A percentile compares a stretch with the other conserved stretches of the same genome.
Evolutionary conservation across 2,888 invertebrate species (phyloP).

Genomic region (Myopa testacea): DNA sequence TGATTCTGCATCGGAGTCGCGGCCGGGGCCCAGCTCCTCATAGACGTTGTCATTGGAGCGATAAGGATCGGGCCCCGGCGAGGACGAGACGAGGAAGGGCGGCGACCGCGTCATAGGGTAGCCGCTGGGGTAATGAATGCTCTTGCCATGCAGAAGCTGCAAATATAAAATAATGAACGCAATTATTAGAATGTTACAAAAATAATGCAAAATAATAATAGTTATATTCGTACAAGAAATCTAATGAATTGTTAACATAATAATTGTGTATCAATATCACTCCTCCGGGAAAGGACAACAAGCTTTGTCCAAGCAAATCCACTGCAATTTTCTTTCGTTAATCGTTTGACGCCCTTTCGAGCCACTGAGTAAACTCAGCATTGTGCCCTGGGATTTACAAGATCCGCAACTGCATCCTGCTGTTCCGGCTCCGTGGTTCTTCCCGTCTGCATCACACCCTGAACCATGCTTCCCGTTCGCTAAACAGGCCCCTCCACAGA

Average conservation of each 20-base stretch:
- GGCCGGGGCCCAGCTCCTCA: slow-evolving; percentile 79
- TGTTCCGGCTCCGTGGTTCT: background rate
- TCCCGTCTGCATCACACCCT: background rate
- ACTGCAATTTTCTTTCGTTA: too few species aligned
- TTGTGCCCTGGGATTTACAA: background rate
- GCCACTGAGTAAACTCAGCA: too few species aligned
- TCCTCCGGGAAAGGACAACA: too few species aligned
- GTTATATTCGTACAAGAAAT: background rate
- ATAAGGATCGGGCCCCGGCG: slow-evolving; percentile 77
- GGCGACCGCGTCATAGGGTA: slow-evolving; percentile 72
- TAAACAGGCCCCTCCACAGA: background rate
- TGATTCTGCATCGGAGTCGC: slow-evolving; percentile 74
- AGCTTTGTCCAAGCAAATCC: too few species aligned
- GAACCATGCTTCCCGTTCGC: background rate
- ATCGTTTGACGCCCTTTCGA: too few species aligned
- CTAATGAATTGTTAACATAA: slow-evolving; percentile 8
- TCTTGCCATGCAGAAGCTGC: slow-evolving; percentile 60
- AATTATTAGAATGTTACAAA: too few species aligned
- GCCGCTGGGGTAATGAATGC: slow-evolving; percentile 73
- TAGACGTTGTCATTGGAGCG: slow-evolving; percentile 80
- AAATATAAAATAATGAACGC: slow-evolving; percentile 38
- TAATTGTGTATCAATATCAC: background rate
- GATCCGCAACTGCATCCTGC: background rate
- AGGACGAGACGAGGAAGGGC: slow-evolving; percentile 79
- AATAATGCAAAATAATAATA: background rate